Evolutionary conservation across 2,888 invertebrate genomes (phyloP).

Genomic region (Odontocolon sp.): DNA sequence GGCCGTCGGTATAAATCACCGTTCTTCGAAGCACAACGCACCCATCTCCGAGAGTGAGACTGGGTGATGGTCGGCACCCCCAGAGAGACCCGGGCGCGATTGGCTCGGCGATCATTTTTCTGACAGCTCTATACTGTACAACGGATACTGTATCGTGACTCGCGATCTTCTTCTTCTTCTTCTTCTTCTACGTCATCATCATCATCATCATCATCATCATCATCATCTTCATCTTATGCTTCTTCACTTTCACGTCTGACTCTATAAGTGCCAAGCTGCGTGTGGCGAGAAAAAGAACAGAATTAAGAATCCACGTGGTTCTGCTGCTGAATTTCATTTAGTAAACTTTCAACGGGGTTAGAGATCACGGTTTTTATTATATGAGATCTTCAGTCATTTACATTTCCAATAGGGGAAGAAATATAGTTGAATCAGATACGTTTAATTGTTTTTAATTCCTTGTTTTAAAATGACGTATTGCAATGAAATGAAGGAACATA

Average conservation of each 20-base stretch:
- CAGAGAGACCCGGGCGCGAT: conserved; percentile 47
- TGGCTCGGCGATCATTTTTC: conserved; percentile 48
- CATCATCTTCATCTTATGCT: conserved; percentile 17
- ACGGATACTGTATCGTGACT: conserved; percentile 27
- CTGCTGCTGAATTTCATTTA: conserved; percentile 27
- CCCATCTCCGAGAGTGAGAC: conserved; percentile 38
- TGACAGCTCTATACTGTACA: not conserved
- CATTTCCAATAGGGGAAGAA: conserved; percentile 39
- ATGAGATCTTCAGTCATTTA: conserved; percentile 30
- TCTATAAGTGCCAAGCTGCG: conserved; percentile 29
- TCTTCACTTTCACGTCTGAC: not conserved
- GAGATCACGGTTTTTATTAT: not conserved
- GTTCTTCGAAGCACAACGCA: conserved; percentile 61
- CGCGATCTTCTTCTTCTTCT: conserved; percentile 31
- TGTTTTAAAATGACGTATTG: not conserved
- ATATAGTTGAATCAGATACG: not conserved
- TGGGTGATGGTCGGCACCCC: conserved; percentile 49
- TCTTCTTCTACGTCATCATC: too few relatives aligned
- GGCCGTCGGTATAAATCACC: conserved; percentile 71
- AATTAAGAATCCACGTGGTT: conserved; percentile 2
- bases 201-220: too few relatives aligned
- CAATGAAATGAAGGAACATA: conserved; percentile 4
- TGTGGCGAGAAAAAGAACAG: conserved; percentile 21
- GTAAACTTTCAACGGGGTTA: conserved; percentile 2
- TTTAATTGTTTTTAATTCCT: not conserved